Evolutionary conservation across 1,140 invertebrate genomes (phyloP).

Genomic region (Drosophila sp.): DNA sequence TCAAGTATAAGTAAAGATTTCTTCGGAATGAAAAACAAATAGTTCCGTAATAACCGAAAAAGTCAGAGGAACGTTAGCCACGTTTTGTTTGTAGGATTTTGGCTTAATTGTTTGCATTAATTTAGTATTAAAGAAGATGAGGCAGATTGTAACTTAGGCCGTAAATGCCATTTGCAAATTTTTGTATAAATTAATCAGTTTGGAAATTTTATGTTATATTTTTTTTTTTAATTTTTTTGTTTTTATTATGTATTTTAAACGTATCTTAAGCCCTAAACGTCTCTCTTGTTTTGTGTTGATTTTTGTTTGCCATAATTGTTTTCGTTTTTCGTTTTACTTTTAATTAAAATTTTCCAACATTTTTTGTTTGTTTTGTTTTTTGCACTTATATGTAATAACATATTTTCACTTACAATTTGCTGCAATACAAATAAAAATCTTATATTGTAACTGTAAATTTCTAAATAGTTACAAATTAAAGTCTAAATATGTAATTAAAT

Average conservation of each 20-base stretch:
- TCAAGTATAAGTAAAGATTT: background rate
- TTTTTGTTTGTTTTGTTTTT: constrained; percentile 60
- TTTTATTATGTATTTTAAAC: constrained; percentile 67
- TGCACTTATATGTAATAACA: constrained; percentile 80
- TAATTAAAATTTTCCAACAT: constrained; percentile 77
- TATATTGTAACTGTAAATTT: constrained; percentile 78
- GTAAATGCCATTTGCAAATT: background rate
- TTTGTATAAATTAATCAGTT: background rate
- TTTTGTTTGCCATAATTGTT: constrained; percentile 64
- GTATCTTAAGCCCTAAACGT: constrained; percentile 64
- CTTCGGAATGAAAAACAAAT: no score
- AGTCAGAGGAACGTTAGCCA: no score
- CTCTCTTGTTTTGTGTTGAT: constrained; percentile 54
- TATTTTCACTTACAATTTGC: constrained; percentile 78
- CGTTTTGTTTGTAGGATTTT: no score
- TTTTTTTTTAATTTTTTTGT: constrained; percentile 56
- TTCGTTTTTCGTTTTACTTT: constrained; percentile 41
- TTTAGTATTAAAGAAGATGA: no score
- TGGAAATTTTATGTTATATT: constrained; percentile 23
- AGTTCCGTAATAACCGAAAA: no score
- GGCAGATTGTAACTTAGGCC: no score
- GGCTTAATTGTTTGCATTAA: no score
- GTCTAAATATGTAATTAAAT: constrained; percentile 76
- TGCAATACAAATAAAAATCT: constrained; percentile 80
- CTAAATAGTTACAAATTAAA: constrained; percentile 80